Percentiles rank a stretch among this genome's conserved stretches.
Conservation (phyloP, 1,140 invertebrate species). For the Calephelis nemesis region DNA sequence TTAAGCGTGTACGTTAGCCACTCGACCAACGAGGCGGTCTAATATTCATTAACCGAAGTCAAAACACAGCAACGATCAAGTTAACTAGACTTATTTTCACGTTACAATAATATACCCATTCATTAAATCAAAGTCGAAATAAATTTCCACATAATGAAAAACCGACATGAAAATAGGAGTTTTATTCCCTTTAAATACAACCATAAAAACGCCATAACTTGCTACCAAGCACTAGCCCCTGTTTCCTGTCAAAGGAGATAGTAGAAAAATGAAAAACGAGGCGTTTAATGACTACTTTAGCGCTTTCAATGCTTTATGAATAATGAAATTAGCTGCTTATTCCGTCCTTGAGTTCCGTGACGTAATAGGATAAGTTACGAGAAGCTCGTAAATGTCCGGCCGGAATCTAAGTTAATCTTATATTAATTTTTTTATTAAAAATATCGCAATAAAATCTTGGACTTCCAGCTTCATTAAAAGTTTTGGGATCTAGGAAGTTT, state of each 20-base stretch:
- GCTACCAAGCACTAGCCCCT: constrained; percentile 56
- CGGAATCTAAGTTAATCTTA: constrained; percentile 51
- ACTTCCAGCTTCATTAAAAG: constrained; percentile 7
- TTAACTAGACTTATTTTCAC: background rate
- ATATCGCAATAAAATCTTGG: constrained; percentile 15
- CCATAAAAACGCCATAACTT: constrained; percentile 67
- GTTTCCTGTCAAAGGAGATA: constrained; percentile 64
- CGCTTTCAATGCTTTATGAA: constrained; percentile 78
- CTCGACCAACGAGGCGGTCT: no score
- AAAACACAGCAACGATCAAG: background rate
- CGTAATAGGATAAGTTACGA: constrained; percentile 72
- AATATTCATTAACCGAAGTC: background rate
- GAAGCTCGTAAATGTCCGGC: constrained; percentile 52
- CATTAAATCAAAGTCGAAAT: constrained; percentile 72
- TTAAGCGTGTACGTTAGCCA: no score
- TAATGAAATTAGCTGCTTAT: constrained; percentile 78
- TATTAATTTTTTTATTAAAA: constrained; percentile 36
- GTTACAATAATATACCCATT: constrained; percentile 47
- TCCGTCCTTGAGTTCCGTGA: constrained; percentile 71
- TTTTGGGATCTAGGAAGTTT: background rate
- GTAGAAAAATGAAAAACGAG: constrained; percentile 69
- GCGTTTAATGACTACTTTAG: constrained; percentile 74
- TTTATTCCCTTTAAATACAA: constrained; percentile 63
- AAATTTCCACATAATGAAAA: constrained; percentile 66
- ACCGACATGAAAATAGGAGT: constrained; percentile 65